Evolutionary conservation across 1,140 invertebrate genomes (phyloP).

Genomic region (Neelides sp.): DNA sequence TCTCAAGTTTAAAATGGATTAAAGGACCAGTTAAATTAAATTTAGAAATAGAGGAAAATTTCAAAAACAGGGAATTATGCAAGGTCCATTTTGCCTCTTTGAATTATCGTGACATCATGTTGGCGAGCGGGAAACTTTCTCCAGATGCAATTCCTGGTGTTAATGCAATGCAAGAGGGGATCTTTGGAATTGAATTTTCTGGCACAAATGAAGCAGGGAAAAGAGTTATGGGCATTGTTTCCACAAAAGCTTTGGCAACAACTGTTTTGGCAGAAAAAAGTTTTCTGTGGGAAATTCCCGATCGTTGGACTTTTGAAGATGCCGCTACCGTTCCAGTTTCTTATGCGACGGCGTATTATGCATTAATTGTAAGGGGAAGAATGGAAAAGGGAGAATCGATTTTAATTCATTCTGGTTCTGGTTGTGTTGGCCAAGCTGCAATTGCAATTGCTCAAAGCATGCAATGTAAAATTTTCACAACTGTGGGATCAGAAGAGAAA

Average conservation of each 20-base stretch:
- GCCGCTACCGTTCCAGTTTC: constrained; percentile 88
- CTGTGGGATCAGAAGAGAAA: constrained; percentile 57
- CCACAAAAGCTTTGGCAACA: constrained; percentile 72
- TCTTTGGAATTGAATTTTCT: constrained; percentile 87
- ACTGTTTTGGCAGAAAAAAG: constrained; percentile 59
- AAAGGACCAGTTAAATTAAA: constrained; percentile 65
- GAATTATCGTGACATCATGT: constrained; percentile 89
- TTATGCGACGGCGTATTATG: constrained; percentile 83
- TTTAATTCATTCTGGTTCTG: constrained; percentile 87
- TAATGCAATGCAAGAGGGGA: constrained; percentile 71
- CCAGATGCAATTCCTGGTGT: constrained; percentile 85
- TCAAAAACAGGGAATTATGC: constrained; percentile 48
- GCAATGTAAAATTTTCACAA: constrained; percentile 58
- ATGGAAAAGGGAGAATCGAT: constrained; percentile 71
- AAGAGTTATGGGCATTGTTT: constrained; percentile 86
- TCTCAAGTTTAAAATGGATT: constrained; percentile 85
- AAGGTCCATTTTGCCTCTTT: constrained; percentile 81
- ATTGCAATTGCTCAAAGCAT: constrained; percentile 79
- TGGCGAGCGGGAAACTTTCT: constrained; percentile 87
- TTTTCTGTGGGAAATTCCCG: constrained; percentile 83
- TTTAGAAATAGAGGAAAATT: constrained; percentile 33
- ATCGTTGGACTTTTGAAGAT: constrained; percentile 75
- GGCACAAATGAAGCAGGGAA: constrained; percentile 59
- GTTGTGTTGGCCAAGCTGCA: constrained; percentile 90
- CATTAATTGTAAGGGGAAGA: constrained; percentile 67